Conservation (phyloP, 2,113 vertebrate genomes). For the Muntiacus reevesi region DNA sequence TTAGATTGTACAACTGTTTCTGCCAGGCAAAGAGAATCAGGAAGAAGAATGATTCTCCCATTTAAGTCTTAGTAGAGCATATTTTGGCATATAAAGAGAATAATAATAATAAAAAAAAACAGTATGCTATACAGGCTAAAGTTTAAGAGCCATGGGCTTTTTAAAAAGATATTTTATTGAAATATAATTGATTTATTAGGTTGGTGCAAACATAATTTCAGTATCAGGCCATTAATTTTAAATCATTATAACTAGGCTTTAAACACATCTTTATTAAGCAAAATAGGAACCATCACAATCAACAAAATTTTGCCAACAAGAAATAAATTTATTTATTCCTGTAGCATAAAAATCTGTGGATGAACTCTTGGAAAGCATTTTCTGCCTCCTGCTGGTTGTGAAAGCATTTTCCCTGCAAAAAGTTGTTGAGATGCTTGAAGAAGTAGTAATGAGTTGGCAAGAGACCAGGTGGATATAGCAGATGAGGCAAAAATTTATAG, state of each 20-base stretch:
- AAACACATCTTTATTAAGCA: neutral
- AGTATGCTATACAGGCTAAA: neutral
- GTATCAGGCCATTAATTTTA: neutral
- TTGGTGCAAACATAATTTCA: fast-evolving
- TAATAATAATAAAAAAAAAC: neutral
- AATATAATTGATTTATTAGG: neutral
- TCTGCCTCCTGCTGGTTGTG: neutral
- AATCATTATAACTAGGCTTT: neutral
- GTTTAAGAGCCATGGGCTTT: neutral
- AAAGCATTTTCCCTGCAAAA: neutral
- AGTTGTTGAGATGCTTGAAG: neutral
- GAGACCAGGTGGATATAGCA: neutral
- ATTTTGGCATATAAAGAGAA: neutral
- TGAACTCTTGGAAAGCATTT: neutral
- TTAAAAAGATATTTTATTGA: neutral
- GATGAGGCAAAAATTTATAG: neutral
- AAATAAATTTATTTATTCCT: neutral
- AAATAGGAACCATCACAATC: neutral
- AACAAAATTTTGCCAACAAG: neutral
- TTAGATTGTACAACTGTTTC: neutral
- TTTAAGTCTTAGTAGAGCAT: neutral
- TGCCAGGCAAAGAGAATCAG: neutral
- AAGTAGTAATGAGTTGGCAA: neutral
- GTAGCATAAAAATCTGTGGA: neutral
- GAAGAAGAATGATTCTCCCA: neutral